Percentiles rank a stretch among this genome's conserved stretches.
Conservation (phyloP, 2,888 invertebrate species). For the Tuberolachnus salignus region DNA sequence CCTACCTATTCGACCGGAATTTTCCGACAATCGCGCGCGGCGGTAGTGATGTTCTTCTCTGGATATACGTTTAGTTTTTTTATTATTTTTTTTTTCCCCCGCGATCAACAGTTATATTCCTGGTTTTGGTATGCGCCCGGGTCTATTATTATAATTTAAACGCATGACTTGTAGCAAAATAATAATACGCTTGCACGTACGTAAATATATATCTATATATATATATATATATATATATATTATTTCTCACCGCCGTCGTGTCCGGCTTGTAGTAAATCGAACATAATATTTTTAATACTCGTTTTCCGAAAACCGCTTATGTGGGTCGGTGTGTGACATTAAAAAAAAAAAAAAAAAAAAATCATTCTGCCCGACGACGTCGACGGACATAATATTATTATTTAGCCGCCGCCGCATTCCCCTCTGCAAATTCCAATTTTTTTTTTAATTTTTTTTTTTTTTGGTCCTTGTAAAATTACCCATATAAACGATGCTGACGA, state of each 20-base stretch:
- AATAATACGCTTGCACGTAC: slow-evolving; percentile 22
- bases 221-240: background rate
- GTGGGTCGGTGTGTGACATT: background rate
- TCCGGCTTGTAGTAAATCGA: slow-evolving; percentile 3
- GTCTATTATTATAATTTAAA: slow-evolving; percentile 46
- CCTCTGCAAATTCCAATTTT: background rate
- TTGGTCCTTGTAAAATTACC: background rate
- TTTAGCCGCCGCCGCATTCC: background rate
- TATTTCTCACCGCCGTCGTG: background rate
- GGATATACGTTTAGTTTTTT: no score
- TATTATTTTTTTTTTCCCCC: no score
- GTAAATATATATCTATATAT: background rate
- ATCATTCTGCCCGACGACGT: background rate
- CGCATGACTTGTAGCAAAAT: slow-evolving; percentile 47
- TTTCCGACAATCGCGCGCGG: background rate
- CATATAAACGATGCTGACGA: background rate
- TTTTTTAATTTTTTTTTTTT: no score
- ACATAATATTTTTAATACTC: background rate
- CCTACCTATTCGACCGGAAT: background rate
- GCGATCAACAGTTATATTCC: background rate
- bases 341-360: background rate
- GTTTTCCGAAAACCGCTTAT: background rate
- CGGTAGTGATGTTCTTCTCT: no score
- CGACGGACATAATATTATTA: background rate
- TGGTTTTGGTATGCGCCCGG: slow-evolving; percentile 14